These are phyloP conservation scores for Ctenopoma multispine DNA, from an alignment of 2,797 vertebrate genomes.

Conservation along the genomic window DNA sequence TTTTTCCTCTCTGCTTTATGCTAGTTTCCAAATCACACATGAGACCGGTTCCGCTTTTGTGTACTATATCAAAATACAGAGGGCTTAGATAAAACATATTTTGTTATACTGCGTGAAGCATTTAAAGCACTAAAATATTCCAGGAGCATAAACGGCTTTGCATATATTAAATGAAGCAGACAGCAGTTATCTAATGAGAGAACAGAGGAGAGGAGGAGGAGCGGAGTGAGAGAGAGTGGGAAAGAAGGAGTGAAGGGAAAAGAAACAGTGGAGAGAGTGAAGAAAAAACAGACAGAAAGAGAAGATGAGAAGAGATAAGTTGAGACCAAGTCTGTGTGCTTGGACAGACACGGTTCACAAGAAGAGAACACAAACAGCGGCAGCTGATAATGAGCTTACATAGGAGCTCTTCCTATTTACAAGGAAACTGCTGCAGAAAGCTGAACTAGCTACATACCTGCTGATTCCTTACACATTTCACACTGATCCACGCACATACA, in stretches of 20 bases:
- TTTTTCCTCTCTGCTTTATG: slow-evolving; percentile 50
- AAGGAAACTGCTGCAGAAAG: slow-evolving; percentile 61
- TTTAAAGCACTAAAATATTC: slow-evolving; percentile 76
- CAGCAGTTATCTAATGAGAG: slow-evolving; percentile 74
- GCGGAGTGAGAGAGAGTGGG: slow-evolving; percentile 2
- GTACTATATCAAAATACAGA: slow-evolving; percentile 67
- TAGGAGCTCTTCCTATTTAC: slow-evolving; percentile 64
- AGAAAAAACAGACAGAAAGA: slow-evolving; percentile 29
- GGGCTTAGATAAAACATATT: slow-evolving; percentile 72
- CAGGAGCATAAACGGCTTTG: slow-evolving; percentile 73
- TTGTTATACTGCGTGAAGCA: slow-evolving; percentile 68
- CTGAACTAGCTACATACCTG: slow-evolving; percentile 51
- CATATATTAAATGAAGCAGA: slow-evolving; percentile 69
- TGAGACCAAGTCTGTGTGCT: slow-evolving; percentile 1
- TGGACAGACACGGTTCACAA: slow-evolving; percentile 37
- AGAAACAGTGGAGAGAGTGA: slow-evolving; percentile 25
- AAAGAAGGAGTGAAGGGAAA: slow-evolving; percentile 26
- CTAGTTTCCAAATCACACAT: slow-evolving; percentile 70
- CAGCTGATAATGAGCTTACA: slow-evolving; percentile 71
- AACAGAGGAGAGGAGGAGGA: slow-evolving; percentile 37
- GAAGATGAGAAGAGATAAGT: slow-evolving; percentile 35
- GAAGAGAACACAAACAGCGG: slow-evolving; percentile 55
- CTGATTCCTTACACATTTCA: slow-evolving; percentile 48
- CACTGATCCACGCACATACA: slow-evolving; percentile 21
- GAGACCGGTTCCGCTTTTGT: slow-evolving; percentile 67